Percentiles rank a stretch among this genome's conserved stretches.
These are phyloP conservation scores for Neria commutata DNA, from an alignment of 2,888 invertebrate genomes.

Conservation along the genomic window DNA sequence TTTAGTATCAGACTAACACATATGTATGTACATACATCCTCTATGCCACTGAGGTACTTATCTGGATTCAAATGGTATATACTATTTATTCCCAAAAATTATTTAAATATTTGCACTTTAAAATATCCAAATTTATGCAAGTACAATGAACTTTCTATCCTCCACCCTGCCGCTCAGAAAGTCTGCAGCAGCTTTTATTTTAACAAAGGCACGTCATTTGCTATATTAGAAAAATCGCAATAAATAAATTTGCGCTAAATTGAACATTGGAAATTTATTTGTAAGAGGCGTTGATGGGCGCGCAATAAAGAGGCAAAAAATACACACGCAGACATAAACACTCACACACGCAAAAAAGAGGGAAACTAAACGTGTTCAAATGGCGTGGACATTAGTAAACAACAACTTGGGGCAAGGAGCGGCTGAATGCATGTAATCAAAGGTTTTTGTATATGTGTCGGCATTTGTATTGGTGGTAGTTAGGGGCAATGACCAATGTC, in stretches of 20 bases:
- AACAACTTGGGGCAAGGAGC: background rate
- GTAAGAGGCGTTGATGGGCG: constrained; percentile 34
- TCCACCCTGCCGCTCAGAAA: too few species aligned
- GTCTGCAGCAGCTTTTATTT: too few species aligned
- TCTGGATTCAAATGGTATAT: too few species aligned
- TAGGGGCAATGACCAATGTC: background rate
- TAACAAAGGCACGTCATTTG: background rate
- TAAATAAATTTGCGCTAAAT: constrained; percentile 45
- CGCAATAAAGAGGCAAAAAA: constrained; percentile 11
- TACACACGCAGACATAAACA: background rate
- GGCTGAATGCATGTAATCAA: background rate
- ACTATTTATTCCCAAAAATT: too few species aligned
- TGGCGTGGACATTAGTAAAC: constrained; percentile 44
- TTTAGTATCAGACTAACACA: background rate
- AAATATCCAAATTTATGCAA: too few species aligned
- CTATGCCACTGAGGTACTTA: too few species aligned
- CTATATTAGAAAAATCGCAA: constrained; percentile 37
- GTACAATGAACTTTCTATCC: too few species aligned
- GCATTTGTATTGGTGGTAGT: too few species aligned
- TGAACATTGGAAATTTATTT: constrained; percentile 40
- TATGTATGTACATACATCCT: background rate
- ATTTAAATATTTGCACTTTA: too few species aligned
- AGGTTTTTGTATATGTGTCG: too few species aligned
- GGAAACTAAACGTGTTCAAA: constrained; percentile 40
- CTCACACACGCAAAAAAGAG: background rate